phyloP scores from a whole-genome alignment of 2,797 vertebrate genomes.

The Allobates femoralis region DNA sequence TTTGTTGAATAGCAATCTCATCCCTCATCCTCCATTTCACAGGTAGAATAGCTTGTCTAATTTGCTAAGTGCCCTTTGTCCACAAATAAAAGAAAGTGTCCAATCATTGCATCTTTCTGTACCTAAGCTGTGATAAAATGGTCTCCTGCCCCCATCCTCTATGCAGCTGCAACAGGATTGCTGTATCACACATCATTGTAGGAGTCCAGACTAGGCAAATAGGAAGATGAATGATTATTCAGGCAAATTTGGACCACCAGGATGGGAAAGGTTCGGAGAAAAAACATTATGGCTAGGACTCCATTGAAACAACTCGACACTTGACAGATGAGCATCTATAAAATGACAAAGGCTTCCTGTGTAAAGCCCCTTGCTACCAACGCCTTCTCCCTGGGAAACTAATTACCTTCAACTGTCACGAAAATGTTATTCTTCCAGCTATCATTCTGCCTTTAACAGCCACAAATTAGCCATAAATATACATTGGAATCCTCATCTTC shows the following conservation, averaged over 20 bases:
- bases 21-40: constrained; percentile 25
- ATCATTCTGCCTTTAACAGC: constrained; percentile 71
- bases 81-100: constrained; percentile 5
- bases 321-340: constrained; percentile 86
- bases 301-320: constrained; percentile 84
- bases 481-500: constrained; percentile 39
- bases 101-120: constrained; percentile 23
- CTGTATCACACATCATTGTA: constrained; percentile 74
- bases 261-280: constrained; percentile 80
- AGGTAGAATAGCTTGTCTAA: constrained; percentile 39
- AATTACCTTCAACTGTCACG: constrained; percentile 75
- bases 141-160: constrained; percentile 32
- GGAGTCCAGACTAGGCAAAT: constrained; percentile 77
- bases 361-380: constrained; percentile 73
- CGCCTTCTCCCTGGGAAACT: constrained; percentile 81
- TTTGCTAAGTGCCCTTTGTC: constrained; percentile 46
- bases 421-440: constrained; percentile 78
- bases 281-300: constrained; percentile 75
- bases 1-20: constrained; percentile 16
- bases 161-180: constrained; percentile 70
- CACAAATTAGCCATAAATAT: constrained; percentile 63
- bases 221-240: constrained; percentile 75
- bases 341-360: constrained; percentile 81
- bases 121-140: constrained; percentile 60
- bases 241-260: constrained; percentile 76